A percentile compares a stretch with the other conserved stretches of the same genome.
These are phyloP conservation scores for Philonicus albiceps DNA, from an alignment of 2,888 invertebrate species.

Conservation along the genomic window DNA sequence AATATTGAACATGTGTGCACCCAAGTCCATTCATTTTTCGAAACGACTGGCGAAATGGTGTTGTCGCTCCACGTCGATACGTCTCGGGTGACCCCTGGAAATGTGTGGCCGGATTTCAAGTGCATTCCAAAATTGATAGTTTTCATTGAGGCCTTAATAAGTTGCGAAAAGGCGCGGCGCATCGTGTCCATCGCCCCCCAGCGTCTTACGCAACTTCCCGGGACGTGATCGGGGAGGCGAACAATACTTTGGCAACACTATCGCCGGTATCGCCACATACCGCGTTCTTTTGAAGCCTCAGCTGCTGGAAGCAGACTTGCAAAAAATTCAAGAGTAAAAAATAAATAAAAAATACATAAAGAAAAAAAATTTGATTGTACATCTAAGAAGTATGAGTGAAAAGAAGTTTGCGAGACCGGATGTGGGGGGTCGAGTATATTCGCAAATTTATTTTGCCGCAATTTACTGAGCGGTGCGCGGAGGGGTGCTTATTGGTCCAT, in stretches of 20 bases:
- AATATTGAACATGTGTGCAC: constrained; percentile 18
- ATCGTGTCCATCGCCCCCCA: neutral
- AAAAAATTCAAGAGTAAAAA: constrained; percentile 29
- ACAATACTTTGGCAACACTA: constrained; percentile 19
- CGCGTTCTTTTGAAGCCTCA: constrained; percentile 17
- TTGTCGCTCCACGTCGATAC: neutral
- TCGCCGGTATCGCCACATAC: constrained; percentile 6
- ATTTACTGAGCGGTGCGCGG: constrained; percentile 15
- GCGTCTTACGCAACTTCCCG: neutral
- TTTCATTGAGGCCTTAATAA: neutral
- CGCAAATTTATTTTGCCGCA: neutral
- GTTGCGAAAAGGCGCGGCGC: neutral
- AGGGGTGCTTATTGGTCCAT: constrained; percentile 39
- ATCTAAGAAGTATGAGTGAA: constrained; percentile 38
- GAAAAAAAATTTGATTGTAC: constrained; percentile 27
- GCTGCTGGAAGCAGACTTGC: constrained; percentile 14
- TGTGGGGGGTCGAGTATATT: constrained; percentile 51
- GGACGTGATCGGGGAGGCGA: neutral
- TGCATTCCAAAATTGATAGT: neutral
- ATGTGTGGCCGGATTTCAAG: neutral
- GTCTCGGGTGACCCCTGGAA: neutral
- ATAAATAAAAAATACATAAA: neutral
- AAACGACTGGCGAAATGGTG: neutral
- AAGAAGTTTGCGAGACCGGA: constrained; percentile 49
- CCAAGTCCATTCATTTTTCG: constrained; percentile 6